Evolutionary conservation across 2,113 vertebrate genomes (phyloP), one percentile per base, ranked within the genome.

Genomic region (Menura novaehollandiae): DNA sequence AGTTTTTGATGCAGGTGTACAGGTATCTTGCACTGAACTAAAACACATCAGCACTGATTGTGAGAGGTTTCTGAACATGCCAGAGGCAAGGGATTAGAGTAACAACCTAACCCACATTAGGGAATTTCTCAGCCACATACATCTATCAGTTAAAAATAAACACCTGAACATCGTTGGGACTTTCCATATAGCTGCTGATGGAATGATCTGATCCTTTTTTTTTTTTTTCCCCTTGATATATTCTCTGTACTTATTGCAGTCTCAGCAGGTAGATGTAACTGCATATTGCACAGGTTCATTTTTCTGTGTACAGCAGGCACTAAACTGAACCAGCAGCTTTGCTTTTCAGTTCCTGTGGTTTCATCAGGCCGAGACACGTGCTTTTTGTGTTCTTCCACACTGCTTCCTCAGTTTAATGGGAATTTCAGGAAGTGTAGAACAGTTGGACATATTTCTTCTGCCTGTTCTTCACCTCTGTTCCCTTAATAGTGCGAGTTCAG

Each of bases 351-450:
- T 72, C 35, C 17, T 39, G 15, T 33, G 32, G 11, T 53, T 93
- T 69, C 58, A 18, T 51, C 35, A 41, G 62, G 24, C 51, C 0
- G 2, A 64, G 37, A 26, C 26, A 52, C 0, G 0, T 21, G 18
- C 3, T 32, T 82, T 62, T 76, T 59, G 21, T 55, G 41, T n/a
- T 82, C 53, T 75, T 41, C 39, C 41, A 27, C 5, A 9, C 10
- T 41, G 23, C 35, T 62, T 82, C 41, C 46, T 94, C 67, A n/a
- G 71, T 68, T 46, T 30, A 56, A 60, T 1, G 0, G n/a, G 46
- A 73, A 35, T 85, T 88, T 63, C 32, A 33, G 75, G 47, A 80
- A 53, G n/a, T 13, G 21, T 41, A 49, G 67, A 26, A 43, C 23
- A 26, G 4, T 17, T 76, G 24, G n/a, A 19, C 6, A 0, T 49